A percentile compares a stretch with the other conserved stretches of the same genome.
Conservation (phyloP, 2,797 vertebrate genomes). For the Poeciliopsis infans region DNA sequence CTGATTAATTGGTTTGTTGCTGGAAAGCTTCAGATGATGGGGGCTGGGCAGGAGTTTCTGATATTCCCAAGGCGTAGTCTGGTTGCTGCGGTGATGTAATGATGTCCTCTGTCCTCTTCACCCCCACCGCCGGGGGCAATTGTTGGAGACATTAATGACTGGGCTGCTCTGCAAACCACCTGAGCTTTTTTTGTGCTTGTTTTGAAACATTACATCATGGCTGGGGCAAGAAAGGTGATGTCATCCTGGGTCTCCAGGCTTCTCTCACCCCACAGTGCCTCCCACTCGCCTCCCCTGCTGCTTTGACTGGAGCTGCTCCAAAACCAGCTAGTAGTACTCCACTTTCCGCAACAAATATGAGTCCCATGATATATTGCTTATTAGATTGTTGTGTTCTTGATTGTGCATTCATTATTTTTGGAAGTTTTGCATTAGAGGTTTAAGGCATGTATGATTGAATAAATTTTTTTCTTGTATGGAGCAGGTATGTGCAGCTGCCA, state of each 20-base stretch:
- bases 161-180: slow-evolving; percentile 67
- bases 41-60: slow-evolving; percentile 29
- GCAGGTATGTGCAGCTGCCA: background rate
- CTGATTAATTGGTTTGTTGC: slow-evolving; percentile 62
- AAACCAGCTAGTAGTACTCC: slow-evolving; percentile 45
- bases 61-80: slow-evolving; percentile 66
- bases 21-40: slow-evolving; percentile 58
- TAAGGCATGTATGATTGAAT: background rate
- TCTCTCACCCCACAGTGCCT: slow-evolving; percentile 24
- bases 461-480: background rate
- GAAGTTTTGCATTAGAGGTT: background rate
- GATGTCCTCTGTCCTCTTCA: slow-evolving; percentile 44
- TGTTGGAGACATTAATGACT: slow-evolving; percentile 67
- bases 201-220: slow-evolving; percentile 83
- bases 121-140: slow-evolving; percentile 41
- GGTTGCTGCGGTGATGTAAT: slow-evolving; percentile 77
- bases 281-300: slow-evolving; percentile 47
- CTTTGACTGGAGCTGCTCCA: slow-evolving; percentile 68
- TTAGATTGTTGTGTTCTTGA: slow-evolving; percentile 1
- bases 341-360: slow-evolving; percentile 35
- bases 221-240: slow-evolving; percentile 74
- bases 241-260: slow-evolving; percentile 70
- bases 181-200: slow-evolving; percentile 76
- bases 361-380: background rate
- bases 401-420: background rate